Evolutionary conservation across 2,113 vertebrate genomes (phyloP), one percentile per base, ranked within the genome.

Genomic region (Helogale parvula): DNA sequence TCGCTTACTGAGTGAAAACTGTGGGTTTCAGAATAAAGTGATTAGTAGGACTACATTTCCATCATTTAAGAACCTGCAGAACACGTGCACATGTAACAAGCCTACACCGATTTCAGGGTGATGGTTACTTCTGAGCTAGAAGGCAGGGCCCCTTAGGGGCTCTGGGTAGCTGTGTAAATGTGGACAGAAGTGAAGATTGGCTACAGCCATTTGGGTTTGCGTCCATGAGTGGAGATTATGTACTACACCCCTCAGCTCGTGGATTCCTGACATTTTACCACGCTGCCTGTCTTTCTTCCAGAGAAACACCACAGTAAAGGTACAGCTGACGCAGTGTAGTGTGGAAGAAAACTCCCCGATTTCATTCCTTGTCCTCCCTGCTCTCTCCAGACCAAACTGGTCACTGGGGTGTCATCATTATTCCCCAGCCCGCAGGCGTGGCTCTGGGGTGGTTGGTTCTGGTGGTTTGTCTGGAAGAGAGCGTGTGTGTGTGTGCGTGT

Each of bases 171-270:
- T 35, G 13, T 52, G 60, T 38, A 31, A 5, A 3, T 52, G 9
- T 3, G 60, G 7, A 16, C 35, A 25, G 21, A 5, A 5, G 21
- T 3, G 6, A 3, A 79, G 88, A 21, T 50, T 65, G 17, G 29
- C 35, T 13, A n/a, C 3, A 19, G 57, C 14, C 14, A 13, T 16
- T 0, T 29, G 57, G 38, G 14, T 29, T 50, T 38, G 27, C 21
- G 66, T 27, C 35, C 66, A 0, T 1, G 27, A 19, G 2, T 7
- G 45, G 3, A 0, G 45, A 4, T 60, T 25, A 7, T 1, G 1
- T 29, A 3, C 27, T 9, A 1, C 45, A 19, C 60, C 3, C 6
- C 5, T 66, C 60, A 2, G 60, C 82, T 47, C 60, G 2, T 47
- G 29, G 60, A 4, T 85, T 85, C 82, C 47, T 47, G 23, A 31